Base-by-base conservation (phyloP, 30 jellyfish, hydroid and myxozoan species). In the Thelohanellus kitauei region DNA sequence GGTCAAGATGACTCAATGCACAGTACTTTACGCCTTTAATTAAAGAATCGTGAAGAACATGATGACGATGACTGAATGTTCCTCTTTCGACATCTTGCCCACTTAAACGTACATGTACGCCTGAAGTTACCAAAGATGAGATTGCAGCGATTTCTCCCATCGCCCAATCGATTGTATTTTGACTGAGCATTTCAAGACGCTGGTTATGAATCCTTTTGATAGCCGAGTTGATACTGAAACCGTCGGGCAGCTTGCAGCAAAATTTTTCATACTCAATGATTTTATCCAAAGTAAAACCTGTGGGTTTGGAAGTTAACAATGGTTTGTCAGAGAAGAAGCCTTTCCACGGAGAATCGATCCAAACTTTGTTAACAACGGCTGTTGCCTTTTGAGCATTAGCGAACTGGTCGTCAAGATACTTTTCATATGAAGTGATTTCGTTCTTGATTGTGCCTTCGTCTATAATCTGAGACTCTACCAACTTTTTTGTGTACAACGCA, bases 11-110 rank as follows among this genome's bases (percentile, higher is more conserved):
- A 66, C 58, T 66, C 50, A 80, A 38, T 2, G 86, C 84, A 32
- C 24, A 42, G 12, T 32, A 27, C 43, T 50, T 46, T 56, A 64
- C 89, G 12, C 45, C 48, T 27, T 27, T 12, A 6, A 5, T 12
- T 22, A 48, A 51, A n/a, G n/a, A n/a, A 42, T 80, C 98, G 23
- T 82, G 44, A 6, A 80, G 65, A 41, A 80, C 86, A 40, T 80
- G 98, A 38, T 80, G 98, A 1, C 98, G 89, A 52, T 80, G 98
- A 44, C 98, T 80, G 54, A 80, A 80, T 5, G 98, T 80, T 18
- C 98, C 98, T 38, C 98, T 33, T 48, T 80, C 98, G 1, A 64
- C 89, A 48, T 80, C 98, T 32, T 80, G 98, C 1, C 98, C 98
- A 53, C 98, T 80, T 49, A 80, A 23, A 12, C 98, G 38, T 2